Base-by-base conservation (phyloP, 2,113 vertebrate genomes). In the Syngnathus scovelli region DNA sequence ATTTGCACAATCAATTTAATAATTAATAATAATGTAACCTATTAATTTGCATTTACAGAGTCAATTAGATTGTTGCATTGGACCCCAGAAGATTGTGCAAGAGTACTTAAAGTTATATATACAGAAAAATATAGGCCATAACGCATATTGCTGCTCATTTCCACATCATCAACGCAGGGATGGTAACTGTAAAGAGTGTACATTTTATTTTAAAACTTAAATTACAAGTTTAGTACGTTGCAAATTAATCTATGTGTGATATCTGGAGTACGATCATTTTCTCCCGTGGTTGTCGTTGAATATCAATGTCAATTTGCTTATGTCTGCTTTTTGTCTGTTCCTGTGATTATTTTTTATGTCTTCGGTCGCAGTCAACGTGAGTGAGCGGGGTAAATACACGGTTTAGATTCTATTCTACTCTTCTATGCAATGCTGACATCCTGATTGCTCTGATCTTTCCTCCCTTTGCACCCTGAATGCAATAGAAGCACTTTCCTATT, bases 281-380 rank as follows among this genome's bases (percentile, higher is more conserved):
- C 69, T 84, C 76, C 79, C 86, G 78, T 86, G 81, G 68, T 85
- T 90, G 80, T 90, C 90, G 88, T 68, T 91, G 85, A 89, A 84
- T 90, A 73, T 89, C 72, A 78, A 86, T 92, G 90, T 95, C 92
- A 95, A 89, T 93, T 80, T 93, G 86, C 91, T 92, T 90, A 90
- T 90, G 90, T 92, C 90, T 92, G 91, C 90, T 89, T 88, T 81
- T 66, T 89, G 90, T 90, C 81, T 91, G 89, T 90, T 85, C 87
- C 75, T 89, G 88, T 88, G 80, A 81, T 89, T 89, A 91, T 90
- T 83, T 88, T 85, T 89, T 81, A 90, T 90, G 83, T 90, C 92
- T 89, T 92, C 89, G 90, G 89, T 92, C 83, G 91, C 94, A 99
- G 97, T 99, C 92, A 98, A 98, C 93, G 93, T 98, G 90, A 96